Percentiles rank a stretch among this genome's conserved stretches.
These are phyloP conservation scores for Napeogenes inachia DNA, from an alignment of 2,888 invertebrate species.

Conservation along the genomic window DNA sequence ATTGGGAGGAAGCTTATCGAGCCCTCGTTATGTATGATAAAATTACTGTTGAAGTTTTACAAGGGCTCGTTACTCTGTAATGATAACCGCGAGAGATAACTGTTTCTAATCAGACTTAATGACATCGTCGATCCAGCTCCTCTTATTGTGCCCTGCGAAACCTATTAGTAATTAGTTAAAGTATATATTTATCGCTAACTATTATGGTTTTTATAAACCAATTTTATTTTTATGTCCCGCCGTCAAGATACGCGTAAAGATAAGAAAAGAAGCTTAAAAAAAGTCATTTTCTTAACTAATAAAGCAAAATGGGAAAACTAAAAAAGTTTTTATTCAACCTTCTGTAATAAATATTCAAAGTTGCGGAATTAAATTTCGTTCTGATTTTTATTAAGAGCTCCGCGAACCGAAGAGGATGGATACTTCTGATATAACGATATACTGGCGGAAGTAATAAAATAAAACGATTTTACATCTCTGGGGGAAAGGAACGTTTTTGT, in stretches of 20 bases:
- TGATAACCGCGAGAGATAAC: slow-evolving; percentile 72
- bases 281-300: slow-evolving; percentile 14
- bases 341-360: slow-evolving; percentile 29
- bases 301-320: slow-evolving; percentile 24
- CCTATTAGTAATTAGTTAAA: neutral
- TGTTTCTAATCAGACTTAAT: slow-evolving; percentile 72
- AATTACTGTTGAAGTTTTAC: slow-evolving; percentile 68
- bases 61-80: slow-evolving; percentile 68
- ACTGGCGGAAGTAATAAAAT: slow-evolving; percentile 76
- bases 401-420: slow-evolving; percentile 52
- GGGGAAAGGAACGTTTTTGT: slow-evolving; percentile 74
- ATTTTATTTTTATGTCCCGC: neutral
- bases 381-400: slow-evolving; percentile 56
- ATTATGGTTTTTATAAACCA: neutral
- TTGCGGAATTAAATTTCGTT: slow-evolving; percentile 41
- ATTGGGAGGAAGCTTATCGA: slow-evolving; percentile 62
- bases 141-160: slow-evolving; percentile 9
- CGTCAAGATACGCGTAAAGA: neutral
- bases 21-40: slow-evolving; percentile 57
- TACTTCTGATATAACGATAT: slow-evolving; percentile 68
- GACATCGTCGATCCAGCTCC: slow-evolving; percentile 41
- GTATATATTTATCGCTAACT: neutral
- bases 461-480: slow-evolving; percentile 77
- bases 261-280: slow-evolving; percentile 8
- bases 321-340: slow-evolving; percentile 27